A percentile compares a stretch with the other conserved stretches of the same genome.
Conservation (phyloP, 2,113 vertebrate genomes). For the Trichechus manatus region DNA sequence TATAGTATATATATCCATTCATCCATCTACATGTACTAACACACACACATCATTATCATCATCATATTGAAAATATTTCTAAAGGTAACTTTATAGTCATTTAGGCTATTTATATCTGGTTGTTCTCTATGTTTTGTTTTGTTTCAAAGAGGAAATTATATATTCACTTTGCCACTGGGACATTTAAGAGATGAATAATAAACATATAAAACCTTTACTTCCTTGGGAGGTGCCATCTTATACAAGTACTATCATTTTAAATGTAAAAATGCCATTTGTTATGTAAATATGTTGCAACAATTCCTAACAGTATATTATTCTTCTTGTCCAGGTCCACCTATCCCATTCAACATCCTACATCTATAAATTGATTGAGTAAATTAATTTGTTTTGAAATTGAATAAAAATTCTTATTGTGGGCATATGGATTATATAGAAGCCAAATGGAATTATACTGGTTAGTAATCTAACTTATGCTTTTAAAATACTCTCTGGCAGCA, state of each 20-base stretch:
- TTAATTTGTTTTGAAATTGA: constrained; percentile 53
- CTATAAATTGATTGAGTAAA: not conserved
- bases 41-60: not conserved
- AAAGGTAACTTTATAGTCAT: not conserved
- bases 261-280: not conserved
- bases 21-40: not conserved
- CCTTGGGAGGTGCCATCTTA: not conserved
- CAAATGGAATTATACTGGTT: constrained; percentile 10
- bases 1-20: not conserved
- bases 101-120: not conserved
- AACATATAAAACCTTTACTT: not conserved
- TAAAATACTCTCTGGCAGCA: constrained; percentile 34
- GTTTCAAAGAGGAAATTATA: not conserved
- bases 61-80: not conserved
- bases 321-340: not conserved
- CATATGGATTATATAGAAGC: not conserved
- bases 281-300: not conserved
- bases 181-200: not conserved
- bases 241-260: not conserved
- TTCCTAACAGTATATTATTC: not conserved
- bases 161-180: not conserved
- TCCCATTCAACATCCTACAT: not conserved
- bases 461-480: constrained; percentile 45
- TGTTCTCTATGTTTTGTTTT: constrained; percentile 17
- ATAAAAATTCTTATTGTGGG: constrained; percentile 26